These are phyloP conservation scores for Eupithecia inturbata DNA, from an alignment of 2,888 invertebrate species.

Conservation along the genomic window DNA sequence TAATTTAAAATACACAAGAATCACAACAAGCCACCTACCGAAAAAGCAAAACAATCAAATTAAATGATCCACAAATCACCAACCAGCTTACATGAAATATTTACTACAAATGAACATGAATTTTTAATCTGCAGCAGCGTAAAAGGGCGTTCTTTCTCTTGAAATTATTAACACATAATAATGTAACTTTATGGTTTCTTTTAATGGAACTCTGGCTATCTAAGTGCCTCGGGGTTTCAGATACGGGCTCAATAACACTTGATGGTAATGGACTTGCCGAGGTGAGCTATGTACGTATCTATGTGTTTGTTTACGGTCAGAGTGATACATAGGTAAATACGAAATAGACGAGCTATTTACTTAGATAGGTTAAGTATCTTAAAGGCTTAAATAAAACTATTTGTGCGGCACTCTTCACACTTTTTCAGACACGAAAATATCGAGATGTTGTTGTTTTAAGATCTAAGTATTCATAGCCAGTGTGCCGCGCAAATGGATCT, in stretches of 20 bases:
- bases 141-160: conserved; percentile 69
- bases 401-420: conserved; percentile 63
- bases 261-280: conserved; percentile 74
- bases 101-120: conserved; percentile 63
- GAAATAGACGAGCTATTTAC: neutral
- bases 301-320: conserved; percentile 31
- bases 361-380: neutral
- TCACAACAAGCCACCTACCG: conserved; percentile 61
- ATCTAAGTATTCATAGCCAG: conserved; percentile 62
- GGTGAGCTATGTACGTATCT: conserved; percentile 51
- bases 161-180: conserved; percentile 84
- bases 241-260: conserved; percentile 75
- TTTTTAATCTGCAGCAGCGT: conserved; percentile 71
- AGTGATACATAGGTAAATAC: conserved; percentile 35
- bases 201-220: conserved; percentile 81
- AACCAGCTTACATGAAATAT: conserved; percentile 51
- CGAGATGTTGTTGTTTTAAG: conserved; percentile 72
- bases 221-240: conserved; percentile 67
- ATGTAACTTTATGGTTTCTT: conserved; percentile 82
- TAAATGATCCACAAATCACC: conserved; percentile 54
- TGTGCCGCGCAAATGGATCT: conserved; percentile 73
- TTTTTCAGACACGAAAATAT: conserved; percentile 73
- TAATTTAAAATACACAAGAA: conserved; percentile 8
- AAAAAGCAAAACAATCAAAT: conserved; percentile 57
- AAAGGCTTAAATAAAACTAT: conserved; percentile 16